Conservation (phyloP, 2,113 vertebrate species). For the Notarius quadriscutis region DNA sequence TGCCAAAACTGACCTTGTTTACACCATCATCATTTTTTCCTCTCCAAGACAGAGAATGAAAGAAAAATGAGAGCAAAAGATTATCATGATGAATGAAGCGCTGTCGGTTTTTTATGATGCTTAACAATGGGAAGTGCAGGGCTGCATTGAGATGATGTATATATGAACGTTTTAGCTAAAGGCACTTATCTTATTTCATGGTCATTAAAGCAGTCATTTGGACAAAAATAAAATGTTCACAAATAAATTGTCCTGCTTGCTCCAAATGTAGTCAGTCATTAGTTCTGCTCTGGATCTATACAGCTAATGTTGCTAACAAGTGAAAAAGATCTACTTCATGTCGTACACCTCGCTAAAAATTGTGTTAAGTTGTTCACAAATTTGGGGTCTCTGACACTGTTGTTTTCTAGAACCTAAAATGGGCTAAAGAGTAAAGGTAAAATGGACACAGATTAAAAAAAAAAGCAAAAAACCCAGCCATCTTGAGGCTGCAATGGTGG, state of each 20-base stretch:
- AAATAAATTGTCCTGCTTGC: no score
- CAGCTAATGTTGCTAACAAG: neutral
- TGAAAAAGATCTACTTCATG: neutral
- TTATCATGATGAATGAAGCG: constrained; percentile 20
- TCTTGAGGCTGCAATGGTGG: neutral
- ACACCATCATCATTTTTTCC: neutral
- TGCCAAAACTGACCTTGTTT: neutral
- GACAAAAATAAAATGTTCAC: neutral
- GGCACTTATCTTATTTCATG: neutral
- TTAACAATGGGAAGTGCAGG: neutral
- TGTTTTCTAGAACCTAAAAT: neutral
- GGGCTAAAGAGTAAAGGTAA: neutral
- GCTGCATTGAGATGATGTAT: neutral
- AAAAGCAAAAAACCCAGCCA: neutral
- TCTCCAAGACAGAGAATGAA: neutral
- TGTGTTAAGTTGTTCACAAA: neutral
- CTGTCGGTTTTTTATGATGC: constrained; percentile 25
- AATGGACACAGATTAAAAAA: no score
- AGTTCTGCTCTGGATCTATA: neutral
- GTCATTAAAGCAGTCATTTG: neutral
- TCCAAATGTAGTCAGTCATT: neutral
- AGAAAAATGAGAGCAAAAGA: neutral
- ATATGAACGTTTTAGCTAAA: neutral
- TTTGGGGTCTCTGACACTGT: neutral
- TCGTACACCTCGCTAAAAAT: neutral